These are phyloP conservation scores for Trachelus iudaicus DNA, from an alignment of 2,888 invertebrate species.

Conservation along the genomic window DNA sequence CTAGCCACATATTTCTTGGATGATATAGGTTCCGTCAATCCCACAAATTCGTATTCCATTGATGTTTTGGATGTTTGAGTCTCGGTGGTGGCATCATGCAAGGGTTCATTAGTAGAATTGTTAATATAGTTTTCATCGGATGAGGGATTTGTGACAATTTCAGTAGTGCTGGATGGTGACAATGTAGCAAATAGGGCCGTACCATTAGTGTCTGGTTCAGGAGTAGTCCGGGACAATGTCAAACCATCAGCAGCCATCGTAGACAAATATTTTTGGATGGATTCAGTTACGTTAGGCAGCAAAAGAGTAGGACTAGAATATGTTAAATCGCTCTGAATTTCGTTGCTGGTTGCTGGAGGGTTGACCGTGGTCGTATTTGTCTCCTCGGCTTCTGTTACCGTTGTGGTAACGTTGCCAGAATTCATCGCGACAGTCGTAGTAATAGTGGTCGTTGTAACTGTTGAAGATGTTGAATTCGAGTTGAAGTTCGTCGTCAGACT, in stretches of 20 bases:
- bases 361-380: not conserved
- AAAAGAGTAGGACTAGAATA: not conserved
- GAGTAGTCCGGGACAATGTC: not conserved
- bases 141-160: not conserved
- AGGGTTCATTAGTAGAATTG: not conserved
- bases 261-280: not conserved
- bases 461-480: not conserved
- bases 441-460: not conserved
- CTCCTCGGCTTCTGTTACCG: not conserved
- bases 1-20: slow-evolving; percentile 15
- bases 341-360: not conserved
- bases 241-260: not conserved
- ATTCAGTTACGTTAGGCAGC: not conserved
- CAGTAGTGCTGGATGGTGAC: not conserved
- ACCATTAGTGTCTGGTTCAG: not conserved
- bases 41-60: slow-evolving; percentile 54
- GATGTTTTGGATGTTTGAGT: slow-evolving; percentile 33
- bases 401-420: not conserved
- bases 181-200: not conserved
- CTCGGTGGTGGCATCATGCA: not conserved
- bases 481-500: not conserved
- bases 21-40: slow-evolving; percentile 41
- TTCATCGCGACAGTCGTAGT: not conserved
- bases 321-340: not conserved
- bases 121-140: not conserved